Conservation (phyloP, 2,113 vertebrate species). For the Zapornia atra region DNA sequence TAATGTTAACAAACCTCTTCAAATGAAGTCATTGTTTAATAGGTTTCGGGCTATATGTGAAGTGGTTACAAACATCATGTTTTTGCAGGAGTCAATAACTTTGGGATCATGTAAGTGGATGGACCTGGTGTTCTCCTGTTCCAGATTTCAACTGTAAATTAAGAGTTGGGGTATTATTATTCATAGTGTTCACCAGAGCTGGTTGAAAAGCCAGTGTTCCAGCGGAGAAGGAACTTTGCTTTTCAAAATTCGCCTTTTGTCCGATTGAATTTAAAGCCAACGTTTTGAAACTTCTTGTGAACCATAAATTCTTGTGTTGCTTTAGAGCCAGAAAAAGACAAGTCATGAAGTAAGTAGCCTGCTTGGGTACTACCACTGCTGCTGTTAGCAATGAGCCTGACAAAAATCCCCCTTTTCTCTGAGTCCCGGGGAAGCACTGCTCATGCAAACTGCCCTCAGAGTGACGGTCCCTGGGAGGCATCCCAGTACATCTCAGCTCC, state of each 20-base stretch:
- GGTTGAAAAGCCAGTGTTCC: background rate
- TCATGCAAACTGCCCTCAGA: background rate
- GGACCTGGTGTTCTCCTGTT: background rate
- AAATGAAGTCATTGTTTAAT: slow-evolving; percentile 55
- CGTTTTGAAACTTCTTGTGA: background rate
- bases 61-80: slow-evolving; percentile 8
- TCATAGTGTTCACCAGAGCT: background rate
- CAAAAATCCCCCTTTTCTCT: background rate
- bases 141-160: slow-evolving; percentile 8
- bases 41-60: background rate
- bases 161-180: background rate
- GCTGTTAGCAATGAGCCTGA: background rate
- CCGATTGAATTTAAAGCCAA: background rate
- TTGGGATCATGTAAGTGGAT: background rate
- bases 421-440: background rate
- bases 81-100: slow-evolving; percentile 24
- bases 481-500: background rate
- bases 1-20: slow-evolving; percentile 47
- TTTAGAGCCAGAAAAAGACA: background rate
- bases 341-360: background rate
- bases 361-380: background rate
- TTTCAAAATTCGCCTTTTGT: background rate
- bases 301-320: background rate
- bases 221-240: background rate
- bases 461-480: slow-evolving; percentile 11